Evolutionary conservation across 2,888 invertebrate genomes (phyloP), one percentile per base, ranked within the genome.

Genomic region (Galerucella nymphaeae): DNA sequence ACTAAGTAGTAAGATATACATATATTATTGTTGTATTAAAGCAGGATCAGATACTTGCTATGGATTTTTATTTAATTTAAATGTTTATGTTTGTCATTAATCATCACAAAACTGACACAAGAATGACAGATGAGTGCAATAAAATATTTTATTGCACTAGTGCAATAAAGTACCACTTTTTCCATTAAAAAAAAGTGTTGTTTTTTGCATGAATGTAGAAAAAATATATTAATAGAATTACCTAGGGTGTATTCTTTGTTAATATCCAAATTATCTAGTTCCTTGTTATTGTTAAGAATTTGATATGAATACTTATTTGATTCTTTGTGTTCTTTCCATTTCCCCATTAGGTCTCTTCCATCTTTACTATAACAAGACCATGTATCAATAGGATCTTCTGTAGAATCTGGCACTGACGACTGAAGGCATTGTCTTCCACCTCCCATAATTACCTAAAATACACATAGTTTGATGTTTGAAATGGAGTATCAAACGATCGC

Each of bases 161-260:
- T n/a, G n/a, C n/a, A n/a, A n/a, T n/a, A n/a, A n/a, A n/a, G n/a
- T n/a, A n/a, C n/a, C n/a, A n/a, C n/a, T n/a, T n/a, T n/a, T n/a
- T n/a, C n/a, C n/a, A n/a, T n/a, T n/a, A n/a, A n/a, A n/a, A n/a
- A n/a, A n/a, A n/a, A n/a, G n/a, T n/a, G n/a, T 30, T 30, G 8
- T 8, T 30, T 30, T n/a, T n/a, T n/a, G n/a, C n/a, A n/a, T n/a
- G n/a, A n/a, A n/a, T n/a, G n/a, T n/a, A n/a, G n/a, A n/a, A 5
- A 8, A 30, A 30, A 30, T 8, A 30, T 30, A 30, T 30, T 6
- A 30, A 30, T 30, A 30, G 8, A 30, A 45, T 59, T 76, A 91
- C 96, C 96, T 73, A 97, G 85, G 14, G 96, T 88, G 85, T 92
- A 95, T 81, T 96, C 95, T 0, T 91, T 90, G 0, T 90, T 85